Base-by-base conservation (phyloP, 2,797 vertebrate genomes). In the Dicrostonyx torquatus region DNA sequence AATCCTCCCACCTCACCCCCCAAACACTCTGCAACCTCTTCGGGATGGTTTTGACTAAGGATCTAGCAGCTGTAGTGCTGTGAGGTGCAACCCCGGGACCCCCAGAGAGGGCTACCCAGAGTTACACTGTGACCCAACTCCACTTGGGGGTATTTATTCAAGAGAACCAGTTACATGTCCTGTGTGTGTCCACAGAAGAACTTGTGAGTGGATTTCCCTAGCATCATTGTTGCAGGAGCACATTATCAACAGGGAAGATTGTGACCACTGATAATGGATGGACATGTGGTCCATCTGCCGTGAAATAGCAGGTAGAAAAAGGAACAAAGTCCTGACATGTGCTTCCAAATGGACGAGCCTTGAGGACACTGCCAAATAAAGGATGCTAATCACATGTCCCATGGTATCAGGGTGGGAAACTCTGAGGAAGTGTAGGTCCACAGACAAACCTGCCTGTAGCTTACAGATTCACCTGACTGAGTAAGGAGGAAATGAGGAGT, bases 251-350 rank as follows among this genome's bases (percentile, higher is more conserved):
- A 66, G 26, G 68, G n/a, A 48, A 43, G 87, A 34, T 31, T 12
- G 24, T 37, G 50, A 10, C 12, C 31, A 31, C 37, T 24, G 68
- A 34, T 10, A 58, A 83, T 3, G 0, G n/a, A 24, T 37, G 24
- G 70, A 62, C 40, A 53, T 0, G 34, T 18, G 50, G 73, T 34
- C 18, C 3, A 17, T 14, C 2, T 13, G 31, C n/a, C 68, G 20
- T 1, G 5, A 26, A 82, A 3, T 4, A 50, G 22, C 34, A 10
- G 13, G 6, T 29, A 43, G 3, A 26, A n/a, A 80, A 58, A 87
- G 72, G 76, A 43, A 87, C 0, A 5, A 43, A 29, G 78, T 15
- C n/a, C 43, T 55, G 31, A 50, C 0, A 5, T 0, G 1, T 22
- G 58, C 77, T 64, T 68, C 29, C n/a, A 40, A 26, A 79, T 0